Evolutionary conservation across 2,797 vertebrate species (phyloP), one percentile per base, ranked within the genome.

Genomic region (Epinephelus malabaricus): DNA sequence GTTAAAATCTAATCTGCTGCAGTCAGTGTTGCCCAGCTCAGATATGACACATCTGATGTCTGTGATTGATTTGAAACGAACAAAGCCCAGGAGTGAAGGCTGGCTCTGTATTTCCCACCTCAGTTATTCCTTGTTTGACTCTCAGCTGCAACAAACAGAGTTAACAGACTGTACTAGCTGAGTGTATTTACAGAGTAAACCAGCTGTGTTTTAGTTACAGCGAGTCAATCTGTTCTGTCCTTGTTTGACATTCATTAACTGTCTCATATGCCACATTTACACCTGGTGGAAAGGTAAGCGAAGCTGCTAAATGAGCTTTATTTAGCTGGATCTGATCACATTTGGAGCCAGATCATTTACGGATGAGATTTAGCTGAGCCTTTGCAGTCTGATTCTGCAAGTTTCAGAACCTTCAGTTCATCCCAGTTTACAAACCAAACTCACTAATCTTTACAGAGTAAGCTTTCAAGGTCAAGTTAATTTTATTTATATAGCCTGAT

Each of bases 1-100:
- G 34, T 66, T 46, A 46, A 66, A 80, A 66, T 68, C 27, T 49
- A 8, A 34, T 34, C 34, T 34, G 34, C 34, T 34, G 34, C 34
- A 34, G 27, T 60, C 54, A 2, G 19, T 25, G 54, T 55, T 54
- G 25, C 10, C 11, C 54, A 30, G 46, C 34, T 60, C 38, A 27
- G 51, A 25, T 25, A 10, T 40, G 27, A 60, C 38, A 68, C 53
- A 34, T 34, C 34, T 34, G 34, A 34, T 34, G 34, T 34, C 34
- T 34, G 46, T 58, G 61, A 21, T 23, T 73, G 47, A 78, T 49
- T 54, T 34, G 34, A 34, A 34, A 34, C 34, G 7, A 34, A 34
- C 34, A 34, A 34, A 8, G 6, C 34, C 34, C 43, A 30, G 23
- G 40, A 30, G 21, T 30, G 17, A 3, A 46, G 43, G 38, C 11